These are phyloP conservation scores for Muntiacus muntjak DNA, from an alignment of 2,113 vertebrate genomes.

Conservation along the genomic window DNA sequence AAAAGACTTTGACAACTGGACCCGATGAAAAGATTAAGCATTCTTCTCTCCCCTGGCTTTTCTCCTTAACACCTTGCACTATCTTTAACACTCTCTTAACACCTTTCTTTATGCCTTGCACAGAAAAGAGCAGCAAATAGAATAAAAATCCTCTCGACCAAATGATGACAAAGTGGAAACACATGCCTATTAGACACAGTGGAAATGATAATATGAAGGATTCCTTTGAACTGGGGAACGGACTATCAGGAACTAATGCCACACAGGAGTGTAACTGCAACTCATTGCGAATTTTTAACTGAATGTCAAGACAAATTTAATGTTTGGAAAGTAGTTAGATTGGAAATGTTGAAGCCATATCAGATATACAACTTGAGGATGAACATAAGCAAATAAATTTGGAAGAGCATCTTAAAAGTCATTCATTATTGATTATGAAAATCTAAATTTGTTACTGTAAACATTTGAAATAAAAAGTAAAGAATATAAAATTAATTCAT, in stretches of 20 bases:
- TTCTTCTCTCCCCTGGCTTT: not conserved
- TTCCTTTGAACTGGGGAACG: not conserved
- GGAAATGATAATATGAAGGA: not conserved
- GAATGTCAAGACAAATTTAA: slow-evolving; percentile 9
- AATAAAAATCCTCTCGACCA: not conserved
- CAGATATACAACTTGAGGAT: not conserved
- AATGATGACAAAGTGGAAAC: not conserved
- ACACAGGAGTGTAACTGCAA: not conserved
- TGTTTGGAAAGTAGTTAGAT: not conserved
- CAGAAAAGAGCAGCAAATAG: not conserved
- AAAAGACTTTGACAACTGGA: not conserved
- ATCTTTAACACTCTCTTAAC: not conserved
- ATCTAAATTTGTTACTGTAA: not conserved
- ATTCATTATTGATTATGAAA: not conserved
- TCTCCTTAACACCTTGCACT: not conserved
- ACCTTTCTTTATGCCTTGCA: not conserved
- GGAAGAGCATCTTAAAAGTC: not conserved
- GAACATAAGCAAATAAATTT: slow-evolving; percentile 9
- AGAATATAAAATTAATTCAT: not conserved
- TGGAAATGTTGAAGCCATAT: not conserved
- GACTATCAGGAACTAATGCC: not conserved
- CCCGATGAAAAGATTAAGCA: not conserved
- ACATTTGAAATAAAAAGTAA: not conserved
- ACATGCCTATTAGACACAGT: not conserved
- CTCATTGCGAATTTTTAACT: not conserved